phyloP scores from a whole-genome alignment of 1,140 invertebrate genomes.

The Drosophila nigromelanica region DNA sequence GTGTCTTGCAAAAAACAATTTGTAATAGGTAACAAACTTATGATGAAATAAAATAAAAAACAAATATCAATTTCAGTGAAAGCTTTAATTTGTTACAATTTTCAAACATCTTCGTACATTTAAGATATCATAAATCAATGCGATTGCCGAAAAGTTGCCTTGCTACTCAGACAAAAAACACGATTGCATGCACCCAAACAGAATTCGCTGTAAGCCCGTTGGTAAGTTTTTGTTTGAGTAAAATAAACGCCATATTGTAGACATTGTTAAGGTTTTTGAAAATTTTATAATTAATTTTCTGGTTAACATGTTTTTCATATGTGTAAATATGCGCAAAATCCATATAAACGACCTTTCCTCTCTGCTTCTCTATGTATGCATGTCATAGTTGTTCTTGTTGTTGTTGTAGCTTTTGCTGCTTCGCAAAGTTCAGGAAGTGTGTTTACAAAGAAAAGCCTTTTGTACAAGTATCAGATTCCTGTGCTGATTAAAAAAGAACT shows the following conservation, averaged over 20 bases:
- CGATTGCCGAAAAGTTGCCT: constrained; percentile 41
- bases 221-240: constrained; percentile 78
- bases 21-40: too few relatives aligned
- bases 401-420: constrained; percentile 47
- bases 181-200: neutral
- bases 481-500: constrained; percentile 75
- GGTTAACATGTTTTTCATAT: constrained; percentile 77
- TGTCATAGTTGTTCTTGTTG: constrained; percentile 49
- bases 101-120: neutral
- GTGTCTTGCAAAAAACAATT: too few relatives aligned
- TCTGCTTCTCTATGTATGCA: constrained; percentile 3
- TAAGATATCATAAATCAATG: constrained; percentile 10
- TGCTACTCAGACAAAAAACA: neutral
- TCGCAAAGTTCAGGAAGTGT: constrained; percentile 77
- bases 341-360: constrained; percentile 41
- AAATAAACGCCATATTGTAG: constrained; percentile 80
- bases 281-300: constrained; percentile 83
- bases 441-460: constrained; percentile 81
- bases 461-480: constrained; percentile 81
- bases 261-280: constrained; percentile 81
- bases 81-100: neutral
- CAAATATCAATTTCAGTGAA: neutral
- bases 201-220: constrained; percentile 33
- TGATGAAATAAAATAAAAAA: too few relatives aligned
- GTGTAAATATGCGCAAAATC: constrained; percentile 73